phyloP scores from a whole-genome alignment of 2,888 invertebrate species.

The Poecilobothrus nobilitatus region DNA sequence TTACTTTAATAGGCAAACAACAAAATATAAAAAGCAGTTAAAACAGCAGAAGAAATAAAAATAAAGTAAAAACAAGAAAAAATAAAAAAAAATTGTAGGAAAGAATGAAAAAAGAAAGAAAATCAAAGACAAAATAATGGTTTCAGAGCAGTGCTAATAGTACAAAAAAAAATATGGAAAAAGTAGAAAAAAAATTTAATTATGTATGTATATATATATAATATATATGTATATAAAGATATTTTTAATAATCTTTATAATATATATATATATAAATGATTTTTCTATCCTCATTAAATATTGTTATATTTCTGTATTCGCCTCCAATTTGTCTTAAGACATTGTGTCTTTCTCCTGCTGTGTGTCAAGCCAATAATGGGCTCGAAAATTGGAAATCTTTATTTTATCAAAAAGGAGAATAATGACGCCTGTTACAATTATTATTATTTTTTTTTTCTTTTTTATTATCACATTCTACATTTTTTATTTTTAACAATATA shows the following conservation, averaged over 20 bases:
- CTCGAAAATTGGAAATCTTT: background rate
- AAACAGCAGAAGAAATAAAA: background rate
- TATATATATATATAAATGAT: background rate
- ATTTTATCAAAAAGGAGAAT: background rate
- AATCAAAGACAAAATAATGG: too few relatives aligned
- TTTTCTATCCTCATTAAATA: background rate
- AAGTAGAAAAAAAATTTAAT: too few relatives aligned
- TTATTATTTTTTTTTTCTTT: background rate
- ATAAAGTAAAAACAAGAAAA: background rate
- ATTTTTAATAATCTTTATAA: too few relatives aligned
- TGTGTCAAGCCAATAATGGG: constrained; percentile 4
- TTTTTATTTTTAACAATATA: background rate
- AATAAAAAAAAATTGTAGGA: too few relatives aligned
- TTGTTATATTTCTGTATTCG: background rate
- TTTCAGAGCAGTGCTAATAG: too few relatives aligned
- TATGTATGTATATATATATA: too few relatives aligned
- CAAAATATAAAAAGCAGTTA: background rate
- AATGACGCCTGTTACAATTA: background rate
- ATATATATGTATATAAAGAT: too few relatives aligned
- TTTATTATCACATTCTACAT: background rate
- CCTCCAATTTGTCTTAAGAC: background rate
- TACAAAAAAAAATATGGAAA: too few relatives aligned
- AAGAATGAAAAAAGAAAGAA: too few relatives aligned
- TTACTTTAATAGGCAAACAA: constrained; percentile 3
- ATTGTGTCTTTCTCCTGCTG: background rate